Evolutionary conservation across 2,797 vertebrate genomes (phyloP).

Genomic region (Iguana delicatissima): DNA sequence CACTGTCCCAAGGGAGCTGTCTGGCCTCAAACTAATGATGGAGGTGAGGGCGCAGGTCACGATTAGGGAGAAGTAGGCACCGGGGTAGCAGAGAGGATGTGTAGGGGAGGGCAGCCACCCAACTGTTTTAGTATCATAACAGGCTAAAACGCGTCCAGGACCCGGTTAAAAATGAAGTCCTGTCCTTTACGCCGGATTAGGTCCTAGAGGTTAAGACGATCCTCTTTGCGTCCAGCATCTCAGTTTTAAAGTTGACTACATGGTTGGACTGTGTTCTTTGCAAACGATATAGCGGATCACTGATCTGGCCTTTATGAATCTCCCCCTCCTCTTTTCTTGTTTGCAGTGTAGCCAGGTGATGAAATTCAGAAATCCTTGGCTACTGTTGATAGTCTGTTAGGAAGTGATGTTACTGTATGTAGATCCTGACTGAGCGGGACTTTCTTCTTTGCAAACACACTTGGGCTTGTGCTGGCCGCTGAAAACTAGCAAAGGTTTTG

Average conservation of each 20-base stretch:
- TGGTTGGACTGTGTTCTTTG: too few relatives aligned
- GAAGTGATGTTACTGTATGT: not conserved
- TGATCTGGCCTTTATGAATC: not conserved
- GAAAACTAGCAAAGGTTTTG: not conserved
- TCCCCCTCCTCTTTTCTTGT: accelerated
- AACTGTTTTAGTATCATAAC: not conserved
- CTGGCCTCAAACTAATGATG: not conserved
- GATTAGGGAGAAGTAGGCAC: constrained; percentile 15
- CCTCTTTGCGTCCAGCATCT: not conserved
- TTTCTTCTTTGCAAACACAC: not conserved
- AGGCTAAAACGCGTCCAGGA: not conserved
- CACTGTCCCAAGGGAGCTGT: constrained; percentile 3
- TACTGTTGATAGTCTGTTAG: not conserved
- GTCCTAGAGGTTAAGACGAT: not conserved
- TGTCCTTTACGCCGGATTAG: not conserved
- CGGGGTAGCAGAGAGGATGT: not conserved
- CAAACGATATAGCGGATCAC: not conserved
- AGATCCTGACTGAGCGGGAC: not conserved
- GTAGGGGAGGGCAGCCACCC: not conserved
- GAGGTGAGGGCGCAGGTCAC: constrained; percentile 32
- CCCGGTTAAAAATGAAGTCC: not conserved
- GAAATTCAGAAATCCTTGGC: not conserved
- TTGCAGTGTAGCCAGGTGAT: not conserved
- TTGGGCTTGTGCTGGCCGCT: too few relatives aligned
- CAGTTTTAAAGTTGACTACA: not conserved